Base-by-base conservation (phyloP, 2,797 vertebrate species). In the Lepus townsendii region DNA sequence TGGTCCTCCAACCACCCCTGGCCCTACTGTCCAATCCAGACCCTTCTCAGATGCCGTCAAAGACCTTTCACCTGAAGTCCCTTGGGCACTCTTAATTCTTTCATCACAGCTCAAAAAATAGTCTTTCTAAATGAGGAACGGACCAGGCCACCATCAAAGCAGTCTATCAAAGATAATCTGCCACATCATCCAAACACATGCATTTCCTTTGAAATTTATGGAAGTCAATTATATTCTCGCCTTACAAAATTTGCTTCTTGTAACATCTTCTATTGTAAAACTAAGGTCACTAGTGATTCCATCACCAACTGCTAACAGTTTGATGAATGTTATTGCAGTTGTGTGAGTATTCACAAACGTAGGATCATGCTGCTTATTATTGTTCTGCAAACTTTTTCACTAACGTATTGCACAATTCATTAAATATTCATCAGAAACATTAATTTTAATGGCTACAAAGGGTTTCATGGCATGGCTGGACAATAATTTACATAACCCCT, bases 251-350 rank as follows among this genome's bases (percentile, higher is more conserved):
- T 27, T 65, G n/a, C 27, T 96, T 91, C 76, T 52, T 47, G 2
- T 54, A 65, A 71, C 30, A 52, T 57, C 38, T 79, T 75, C 95
- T 65, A 65, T 65, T 66, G 76, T 52, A 57, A 93, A 76, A 85
- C 19, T 69, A 57, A 79, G 30, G 71, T 13, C 60, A 26, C 27
- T 82, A 62, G 32, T 72, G 26, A 84, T 32, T 75, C 69, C 38
- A 72, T 52, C 69, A 93, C 7, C n/a, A 9, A 50, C 22, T 54
- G 54, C 27, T 91, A 83, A 47, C 52, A 94, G 72, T 82, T 17
- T 69, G 38, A 91, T 86, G 14, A 65, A 47, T 71, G 47, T 32
- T 84, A 75, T 32, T 82, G 57, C 1, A 86, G 42, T 79, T 52
- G 3, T 47, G 10, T 47, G 72, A 0, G 2, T 75, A 75, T 76